phyloP scores from a whole-genome alignment of 2,113 vertebrate species.

The Microcebus jonahi region DNA sequence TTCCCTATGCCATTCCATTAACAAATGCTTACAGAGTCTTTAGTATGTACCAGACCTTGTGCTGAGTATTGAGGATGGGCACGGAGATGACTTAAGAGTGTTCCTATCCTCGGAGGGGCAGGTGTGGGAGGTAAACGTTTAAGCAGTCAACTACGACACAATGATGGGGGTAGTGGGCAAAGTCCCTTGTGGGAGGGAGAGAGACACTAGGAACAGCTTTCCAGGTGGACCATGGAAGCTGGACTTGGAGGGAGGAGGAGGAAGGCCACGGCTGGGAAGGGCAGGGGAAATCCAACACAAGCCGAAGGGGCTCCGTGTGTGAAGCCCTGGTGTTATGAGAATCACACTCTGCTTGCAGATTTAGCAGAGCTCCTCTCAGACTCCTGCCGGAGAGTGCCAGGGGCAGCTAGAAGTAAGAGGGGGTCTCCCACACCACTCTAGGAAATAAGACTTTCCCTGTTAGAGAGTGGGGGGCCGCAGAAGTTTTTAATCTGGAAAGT shows the following conservation, averaged over 20 bases:
- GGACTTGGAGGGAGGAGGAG: neutral
- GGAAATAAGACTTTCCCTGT: neutral
- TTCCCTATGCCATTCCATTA: neutral
- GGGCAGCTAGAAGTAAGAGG: neutral
- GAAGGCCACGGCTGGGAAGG: neutral
- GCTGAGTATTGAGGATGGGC: neutral
- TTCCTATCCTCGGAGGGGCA: neutral
- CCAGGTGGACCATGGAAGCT: too few species aligned
- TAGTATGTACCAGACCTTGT: neutral
- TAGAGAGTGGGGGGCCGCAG: neutral
- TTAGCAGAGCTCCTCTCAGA: neutral
- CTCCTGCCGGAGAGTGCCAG: neutral
- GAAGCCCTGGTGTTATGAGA: neutral
- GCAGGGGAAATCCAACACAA: neutral
- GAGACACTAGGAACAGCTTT: neutral
- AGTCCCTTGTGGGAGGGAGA: neutral
- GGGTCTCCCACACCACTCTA: neutral
- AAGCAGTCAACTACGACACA: neutral
- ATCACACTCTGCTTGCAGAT: neutral
- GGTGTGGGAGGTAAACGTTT: neutral
- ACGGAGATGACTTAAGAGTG: neutral
- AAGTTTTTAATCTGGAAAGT: neutral
- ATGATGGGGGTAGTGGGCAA: neutral
- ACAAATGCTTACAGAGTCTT: neutral
- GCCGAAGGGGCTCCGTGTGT: neutral